Evolutionary conservation across 2,888 invertebrate species (phyloP), one percentile per base, ranked within the genome.

Genomic region (Macroteleia sp.): DNA sequence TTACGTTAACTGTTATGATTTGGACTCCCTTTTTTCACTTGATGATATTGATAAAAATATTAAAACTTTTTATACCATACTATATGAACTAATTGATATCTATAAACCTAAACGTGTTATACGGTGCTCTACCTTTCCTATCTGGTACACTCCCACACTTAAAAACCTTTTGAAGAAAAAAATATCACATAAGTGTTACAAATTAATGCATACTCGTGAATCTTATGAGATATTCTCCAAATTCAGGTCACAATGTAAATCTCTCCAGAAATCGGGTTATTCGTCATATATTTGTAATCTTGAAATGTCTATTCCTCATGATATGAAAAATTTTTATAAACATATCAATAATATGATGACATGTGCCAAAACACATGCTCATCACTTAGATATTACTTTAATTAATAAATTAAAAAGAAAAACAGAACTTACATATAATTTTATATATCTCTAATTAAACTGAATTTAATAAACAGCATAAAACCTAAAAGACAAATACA

Each of bases 281-380:
- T n/a, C 2, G 1, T 2, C n/a, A 3, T 42, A 42, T 12, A 42
- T 42, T n/a, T 10, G 1, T 3, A 42, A 22, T 12, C 20, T 42
- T 12, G 25, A 5, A 6, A 25, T 6, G 42, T n/a, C 20, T 16
- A 22, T 22, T 12, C 22, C 42, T n/a, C 12, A 22, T 12, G 22
- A 42, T 9, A 42, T 42, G n/a, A 42, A 42, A 42, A 6, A 3
- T 22, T 42, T 42, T 42, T 42, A 17, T n/a, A 42, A 42, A 9
- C 12, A 42, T 22, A 42, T 42, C 22, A 12, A 42, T 2, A 10
- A 12, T 3, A 25, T 6, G 6, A 25, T 6, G 3, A 25, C 3
- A 5, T 6, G 22, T 12, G n/a, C n/a, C n/a, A n/a, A n/a, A n/a
- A n/a, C n/a, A n/a, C n/a, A n/a, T n/a, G n/a, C n/a, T n/a, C n/a